Percentiles rank a stretch among this genome's conserved stretches.
Conservation (phyloP, 2,113 vertebrate species). For the zebrafish (Danio rerio) region DNA sequence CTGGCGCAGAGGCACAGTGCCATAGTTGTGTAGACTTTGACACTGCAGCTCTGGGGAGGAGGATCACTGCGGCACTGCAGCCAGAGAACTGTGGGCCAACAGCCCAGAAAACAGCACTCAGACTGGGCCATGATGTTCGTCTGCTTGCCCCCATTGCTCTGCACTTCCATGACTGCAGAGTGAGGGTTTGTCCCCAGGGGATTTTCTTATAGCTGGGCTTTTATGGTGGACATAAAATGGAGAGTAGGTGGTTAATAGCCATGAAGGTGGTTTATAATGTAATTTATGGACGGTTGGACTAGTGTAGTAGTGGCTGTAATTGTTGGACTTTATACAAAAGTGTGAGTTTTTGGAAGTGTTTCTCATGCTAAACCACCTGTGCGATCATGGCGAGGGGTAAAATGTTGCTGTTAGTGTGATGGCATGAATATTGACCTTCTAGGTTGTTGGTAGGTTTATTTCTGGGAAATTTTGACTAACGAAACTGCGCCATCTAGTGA, state of each 20-base stretch:
- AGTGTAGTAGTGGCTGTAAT: constrained; percentile 19
- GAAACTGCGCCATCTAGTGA: too few relatives aligned
- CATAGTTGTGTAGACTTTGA: constrained; percentile 19
- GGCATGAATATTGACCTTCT: neutral
- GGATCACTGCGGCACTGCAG: constrained; percentile 52
- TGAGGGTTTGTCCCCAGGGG: constrained; percentile 21
- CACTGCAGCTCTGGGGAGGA: constrained; percentile 19
- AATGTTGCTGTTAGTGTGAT: neutral
- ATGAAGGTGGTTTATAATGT: constrained; percentile 1
- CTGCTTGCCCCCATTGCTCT: neutral
- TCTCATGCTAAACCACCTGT: neutral
- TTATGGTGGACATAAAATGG: constrained; percentile 11
- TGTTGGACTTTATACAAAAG: neutral
- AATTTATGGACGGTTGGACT: neutral
- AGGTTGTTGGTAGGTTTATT: neutral
- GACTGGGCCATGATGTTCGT: neutral
- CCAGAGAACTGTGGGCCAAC: constrained; percentile 18
- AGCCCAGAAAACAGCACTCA: constrained; percentile 4
- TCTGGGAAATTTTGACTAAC: neutral
- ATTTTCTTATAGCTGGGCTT: constrained; percentile 5
- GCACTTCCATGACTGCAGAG: neutral
- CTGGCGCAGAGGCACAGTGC: constrained; percentile 28
- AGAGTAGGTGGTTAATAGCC: constrained; percentile 15
- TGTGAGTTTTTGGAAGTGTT: neutral
- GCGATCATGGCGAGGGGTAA: neutral